Evolutionary conservation across 2,888 invertebrate genomes (phyloP), one percentile per base, ranked within the genome.

Genomic region (Sarcophaga subvicina): DNA sequence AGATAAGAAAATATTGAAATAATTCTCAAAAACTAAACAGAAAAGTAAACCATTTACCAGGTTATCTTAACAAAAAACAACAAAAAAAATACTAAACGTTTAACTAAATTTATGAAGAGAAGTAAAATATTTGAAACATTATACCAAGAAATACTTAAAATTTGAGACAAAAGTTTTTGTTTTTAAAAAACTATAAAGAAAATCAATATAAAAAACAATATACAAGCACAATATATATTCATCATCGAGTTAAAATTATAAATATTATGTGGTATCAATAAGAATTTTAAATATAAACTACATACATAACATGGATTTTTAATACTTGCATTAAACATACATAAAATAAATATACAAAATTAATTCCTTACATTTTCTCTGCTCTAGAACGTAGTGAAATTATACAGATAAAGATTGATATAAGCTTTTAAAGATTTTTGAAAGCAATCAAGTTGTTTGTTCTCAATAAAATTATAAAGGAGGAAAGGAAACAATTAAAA

Each of bases 61-160:
- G 49, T 66, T 72, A 72, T 47, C 25, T 60, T 76, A 76, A 64
- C 70, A 27, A 63, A 63, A 20, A 63, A 70, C 2, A 64, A 25
- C 27, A 27, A 4, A n/a, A 64, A 45, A 69, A 72, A 72, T 67
- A 71, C 59, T 77, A 77, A 77, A 80, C 37, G 4, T 71, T 66
- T 76, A 49, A 37, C 37, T 37, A 37, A 37, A 37, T 37, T 37
- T 37, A 37, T 37, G 10, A 37, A 37, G 8, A 37, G 37, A 37
- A 37, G 8, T 37, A 37, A 37, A 37, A 37, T 70, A 14, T 59
- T 20, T 49, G 22, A 69, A 69, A 22, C 20, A 22, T 47, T 45
- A 75, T 47, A 63, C 54, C 5, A 75, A 63, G 20, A 45, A 76
- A 54, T 54, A 49, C 25, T 20, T 20, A 20, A 27, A 76, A 80